Evolutionary conservation across 2,888 invertebrate genomes (phyloP).

Genomic region (Tenthredo distinguenda): DNA sequence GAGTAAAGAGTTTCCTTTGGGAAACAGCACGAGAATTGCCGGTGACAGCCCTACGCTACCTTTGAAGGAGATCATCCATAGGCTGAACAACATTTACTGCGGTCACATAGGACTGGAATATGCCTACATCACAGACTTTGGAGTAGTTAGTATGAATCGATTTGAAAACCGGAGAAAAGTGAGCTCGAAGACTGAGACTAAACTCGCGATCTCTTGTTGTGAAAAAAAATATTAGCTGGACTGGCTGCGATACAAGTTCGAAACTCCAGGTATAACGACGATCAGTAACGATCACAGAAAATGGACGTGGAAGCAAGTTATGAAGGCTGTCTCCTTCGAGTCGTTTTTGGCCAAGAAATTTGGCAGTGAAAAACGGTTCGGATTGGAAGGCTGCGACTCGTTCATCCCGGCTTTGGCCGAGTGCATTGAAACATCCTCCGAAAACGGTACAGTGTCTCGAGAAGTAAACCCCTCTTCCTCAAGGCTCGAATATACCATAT

Average conservation of each 20-base stretch:
- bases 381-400: slow-evolving; percentile 72
- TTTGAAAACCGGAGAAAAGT: too few species aligned
- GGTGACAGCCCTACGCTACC: slow-evolving; percentile 65
- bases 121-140: slow-evolving; percentile 68
- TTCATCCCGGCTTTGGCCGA: slow-evolving; percentile 67
- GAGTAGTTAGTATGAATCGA: slow-evolving; percentile 58
- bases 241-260: slow-evolving; percentile 72
- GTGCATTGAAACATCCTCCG: slow-evolving; percentile 69
- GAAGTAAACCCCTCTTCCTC: not conserved
- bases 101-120: slow-evolving; percentile 72
- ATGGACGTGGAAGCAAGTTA: slow-evolving; percentile 69
- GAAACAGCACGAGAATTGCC: slow-evolving; percentile 67
- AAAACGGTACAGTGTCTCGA: slow-evolving; percentile 61
- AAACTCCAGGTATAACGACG: slow-evolving; percentile 68
- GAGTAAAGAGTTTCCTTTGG: slow-evolving; percentile 66
- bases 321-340: slow-evolving; percentile 70
- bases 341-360: slow-evolving; percentile 69
- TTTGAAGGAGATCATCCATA: slow-evolving; percentile 68
- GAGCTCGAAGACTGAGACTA: not conserved
- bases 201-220: not conserved
- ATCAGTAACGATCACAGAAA: slow-evolving; percentile 66
- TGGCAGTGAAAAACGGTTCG: slow-evolving; percentile 71
- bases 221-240: slow-evolving; percentile 63
- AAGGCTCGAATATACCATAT: not conserved
- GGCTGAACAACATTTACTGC: slow-evolving; percentile 72